Evolutionary conservation across 2,888 invertebrate species (phyloP).

Genomic region (Lasioglossum oenotherae): DNA sequence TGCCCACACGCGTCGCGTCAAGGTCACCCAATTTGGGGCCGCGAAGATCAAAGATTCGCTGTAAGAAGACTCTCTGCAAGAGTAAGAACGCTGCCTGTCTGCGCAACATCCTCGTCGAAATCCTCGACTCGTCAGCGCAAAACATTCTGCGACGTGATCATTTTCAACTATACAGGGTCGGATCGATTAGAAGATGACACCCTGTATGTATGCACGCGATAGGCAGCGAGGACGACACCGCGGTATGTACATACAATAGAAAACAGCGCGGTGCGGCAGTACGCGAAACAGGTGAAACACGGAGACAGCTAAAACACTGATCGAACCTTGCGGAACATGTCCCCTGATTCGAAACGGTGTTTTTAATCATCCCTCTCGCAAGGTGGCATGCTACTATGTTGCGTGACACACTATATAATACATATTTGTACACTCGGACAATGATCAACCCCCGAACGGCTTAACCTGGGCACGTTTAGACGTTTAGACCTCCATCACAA

Average conservation of each 20-base stretch:
- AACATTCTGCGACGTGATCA: not conserved
- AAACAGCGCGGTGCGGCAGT: conserved; percentile 56
- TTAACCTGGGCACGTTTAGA: not conserved
- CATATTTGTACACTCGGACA: conserved; percentile 66
- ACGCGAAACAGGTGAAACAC: conserved; percentile 52
- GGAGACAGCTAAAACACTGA: conserved; percentile 56
- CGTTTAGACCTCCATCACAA: not conserved
- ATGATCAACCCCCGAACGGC: conserved; percentile 40
- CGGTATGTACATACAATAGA: conserved; percentile 51
- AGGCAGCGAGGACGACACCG: conserved; percentile 25
- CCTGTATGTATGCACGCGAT: not conserved
- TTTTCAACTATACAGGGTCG: not conserved
- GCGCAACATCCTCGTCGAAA: not conserved
- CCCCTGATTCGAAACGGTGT: conserved; percentile 51
- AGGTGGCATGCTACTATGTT: conserved; percentile 78
- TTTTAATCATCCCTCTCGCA: conserved; percentile 66
- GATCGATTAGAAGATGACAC: not conserved
- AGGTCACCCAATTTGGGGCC: not conserved
- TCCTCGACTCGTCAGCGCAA: not conserved
- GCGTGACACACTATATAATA: conserved; percentile 70
- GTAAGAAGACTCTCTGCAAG: not conserved
- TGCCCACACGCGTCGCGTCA: not conserved
- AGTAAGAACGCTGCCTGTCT: not conserved
- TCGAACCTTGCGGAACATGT: conserved; percentile 23
- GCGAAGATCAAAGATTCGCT: not conserved